Percentiles rank a stretch among this genome's conserved stretches.
Conservation (phyloP, 1,140 invertebrate genomes). For the Philopotamus ludificatus region DNA sequence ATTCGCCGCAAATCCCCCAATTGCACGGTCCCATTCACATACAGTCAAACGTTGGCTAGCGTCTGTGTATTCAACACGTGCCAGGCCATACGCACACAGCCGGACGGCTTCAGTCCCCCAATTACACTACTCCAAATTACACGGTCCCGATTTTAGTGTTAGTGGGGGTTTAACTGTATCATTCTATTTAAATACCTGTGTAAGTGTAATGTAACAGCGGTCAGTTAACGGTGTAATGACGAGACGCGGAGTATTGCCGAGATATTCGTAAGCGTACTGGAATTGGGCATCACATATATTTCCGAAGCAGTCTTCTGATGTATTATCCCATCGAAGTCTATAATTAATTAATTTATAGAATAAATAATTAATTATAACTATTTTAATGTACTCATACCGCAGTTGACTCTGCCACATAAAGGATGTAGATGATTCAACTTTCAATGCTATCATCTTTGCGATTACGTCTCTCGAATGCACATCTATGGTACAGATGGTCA, state of each 20-base stretch:
- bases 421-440: constrained; percentile 77
- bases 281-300: constrained; percentile 92
- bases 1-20: too few species aligned
- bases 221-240: constrained; percentile 90
- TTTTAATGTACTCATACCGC: constrained; percentile 54
- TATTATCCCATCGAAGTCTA: constrained; percentile 80
- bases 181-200: constrained; percentile 61
- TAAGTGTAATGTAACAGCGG: constrained; percentile 88
- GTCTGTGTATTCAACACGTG: too few species aligned
- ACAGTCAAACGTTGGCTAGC: too few species aligned
- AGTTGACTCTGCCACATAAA: constrained; percentile 93
- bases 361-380: neutral
- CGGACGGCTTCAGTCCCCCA: too few species aligned
- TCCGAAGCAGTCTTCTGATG: constrained; percentile 80
- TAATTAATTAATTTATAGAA: constrained; percentile 1
- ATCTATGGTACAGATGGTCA: constrained; percentile 94
- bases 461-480: constrained; percentile 89
- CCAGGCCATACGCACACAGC: too few species aligned
- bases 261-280: constrained; percentile 91
- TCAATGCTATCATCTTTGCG: constrained; percentile 75
- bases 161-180: too few species aligned
- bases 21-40: too few species aligned
- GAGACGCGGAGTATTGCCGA: constrained; percentile 83
- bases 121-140: too few species aligned
- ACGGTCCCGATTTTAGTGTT: too few species aligned